Evolutionary conservation across 2,797 vertebrate genomes (phyloP).

Genomic region (Chaunax sp.): DNA sequence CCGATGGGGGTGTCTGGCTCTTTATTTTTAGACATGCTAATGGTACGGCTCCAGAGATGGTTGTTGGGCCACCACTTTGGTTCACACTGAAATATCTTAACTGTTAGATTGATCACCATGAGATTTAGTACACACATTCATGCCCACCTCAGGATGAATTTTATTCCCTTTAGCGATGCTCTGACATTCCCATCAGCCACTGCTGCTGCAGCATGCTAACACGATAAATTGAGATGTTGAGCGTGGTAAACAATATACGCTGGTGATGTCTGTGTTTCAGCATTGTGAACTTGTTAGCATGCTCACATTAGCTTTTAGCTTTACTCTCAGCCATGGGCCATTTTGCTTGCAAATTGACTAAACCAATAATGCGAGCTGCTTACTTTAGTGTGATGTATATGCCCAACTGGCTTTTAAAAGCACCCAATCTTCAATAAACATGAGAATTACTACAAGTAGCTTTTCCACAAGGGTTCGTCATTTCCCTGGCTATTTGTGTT

Average conservation of each 20-base stretch:
- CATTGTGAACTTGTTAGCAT: neutral
- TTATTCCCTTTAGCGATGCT: neutral
- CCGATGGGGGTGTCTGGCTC: conserved; percentile 13
- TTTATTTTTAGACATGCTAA: conserved; percentile 60
- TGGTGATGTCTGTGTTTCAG: too few relatives aligned
- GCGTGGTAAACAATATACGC: too few relatives aligned
- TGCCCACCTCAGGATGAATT: neutral
- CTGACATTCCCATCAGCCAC: neutral
- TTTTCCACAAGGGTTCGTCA: neutral
- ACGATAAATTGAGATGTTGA: too few relatives aligned
- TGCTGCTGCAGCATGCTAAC: neutral
- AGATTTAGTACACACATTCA: neutral
- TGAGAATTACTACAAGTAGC: neutral
- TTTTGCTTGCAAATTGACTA: neutral
- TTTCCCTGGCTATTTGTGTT: too few relatives aligned
- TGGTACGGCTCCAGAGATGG: conserved; percentile 1
- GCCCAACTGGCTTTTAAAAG: neutral
- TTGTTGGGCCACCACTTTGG: neutral
- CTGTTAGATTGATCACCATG: conserved; percentile 9
- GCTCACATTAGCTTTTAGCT: neutral
- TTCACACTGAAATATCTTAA: neutral
- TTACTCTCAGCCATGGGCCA: neutral
- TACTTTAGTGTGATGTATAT: neutral
- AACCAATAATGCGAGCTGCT: conserved; percentile 8
- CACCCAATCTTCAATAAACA: conserved; percentile 8